These are phyloP conservation scores for Psilopsiagon aymara DNA, from an alignment of 2,113 vertebrate genomes.

Conservation along the genomic window DNA sequence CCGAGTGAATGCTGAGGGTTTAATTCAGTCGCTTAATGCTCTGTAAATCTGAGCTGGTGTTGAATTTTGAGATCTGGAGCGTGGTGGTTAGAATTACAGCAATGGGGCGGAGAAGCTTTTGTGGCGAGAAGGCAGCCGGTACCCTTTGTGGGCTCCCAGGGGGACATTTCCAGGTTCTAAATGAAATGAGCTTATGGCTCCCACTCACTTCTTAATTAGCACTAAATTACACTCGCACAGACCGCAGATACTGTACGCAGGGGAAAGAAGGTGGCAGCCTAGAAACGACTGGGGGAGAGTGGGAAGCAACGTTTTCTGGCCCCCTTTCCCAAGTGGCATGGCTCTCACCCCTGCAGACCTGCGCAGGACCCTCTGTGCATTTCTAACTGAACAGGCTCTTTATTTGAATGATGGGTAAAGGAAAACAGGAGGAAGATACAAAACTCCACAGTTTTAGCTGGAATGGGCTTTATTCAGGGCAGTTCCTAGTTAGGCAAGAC, in stretches of 20 bases:
- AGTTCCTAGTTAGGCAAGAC: neutral
- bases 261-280: slow-evolving; percentile 17
- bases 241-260: slow-evolving; percentile 16
- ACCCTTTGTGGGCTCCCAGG: slow-evolving; percentile 15
- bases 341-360: neutral
- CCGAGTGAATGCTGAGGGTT: slow-evolving; percentile 57
- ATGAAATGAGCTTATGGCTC: slow-evolving; percentile 59
- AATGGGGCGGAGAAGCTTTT: slow-evolving; percentile 1
- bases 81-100: slow-evolving; percentile 41
- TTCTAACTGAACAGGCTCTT: neutral
- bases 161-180: slow-evolving; percentile 56
- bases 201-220: slow-evolving; percentile 65
- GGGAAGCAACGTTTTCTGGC: neutral
- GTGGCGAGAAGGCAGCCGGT: slow-evolving; percentile 2
- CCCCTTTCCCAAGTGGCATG: neutral
- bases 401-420: neutral
- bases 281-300: neutral
- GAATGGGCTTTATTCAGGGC: neutral
- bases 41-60: slow-evolving; percentile 52
- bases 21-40: slow-evolving; percentile 64
- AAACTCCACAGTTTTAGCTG: neutral
- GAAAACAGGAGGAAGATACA: neutral
- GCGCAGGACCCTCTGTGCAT: neutral
- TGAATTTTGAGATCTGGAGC: slow-evolving; percentile 54
- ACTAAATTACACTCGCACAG: slow-evolving; percentile 54